A percentile compares a stretch with the other conserved stretches of the same genome.
These are phyloP conservation scores for Drosophila kanekoi DNA, from an alignment of 2,888 invertebrate species.

Conservation along the genomic window DNA sequence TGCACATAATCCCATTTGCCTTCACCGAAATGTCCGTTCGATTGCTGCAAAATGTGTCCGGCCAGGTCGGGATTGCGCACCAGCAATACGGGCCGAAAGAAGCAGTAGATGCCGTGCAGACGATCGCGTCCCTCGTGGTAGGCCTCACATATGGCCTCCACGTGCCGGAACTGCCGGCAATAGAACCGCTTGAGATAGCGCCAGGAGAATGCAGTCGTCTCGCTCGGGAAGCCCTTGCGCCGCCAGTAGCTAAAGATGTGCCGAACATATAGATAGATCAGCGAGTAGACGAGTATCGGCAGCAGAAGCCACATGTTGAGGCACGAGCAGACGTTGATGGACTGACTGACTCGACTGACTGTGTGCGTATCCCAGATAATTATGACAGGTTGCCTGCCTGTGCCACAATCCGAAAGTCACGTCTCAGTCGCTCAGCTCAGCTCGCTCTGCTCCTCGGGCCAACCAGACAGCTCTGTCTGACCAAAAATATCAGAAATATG, in stretches of 20 bases:
- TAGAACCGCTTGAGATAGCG: conserved; percentile 68
- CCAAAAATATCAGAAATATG: conserved; percentile 41
- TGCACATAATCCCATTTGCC: conserved; percentile 87
- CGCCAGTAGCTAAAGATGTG: conserved; percentile 82
- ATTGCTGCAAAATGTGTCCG: conserved; percentile 87
- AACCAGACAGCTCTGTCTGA: conserved; percentile 61
- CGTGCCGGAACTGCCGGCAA: conserved; percentile 77
- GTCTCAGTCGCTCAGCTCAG: conserved; percentile 33
- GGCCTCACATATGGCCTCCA: conserved; percentile 74
- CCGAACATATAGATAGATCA: conserved; percentile 70
- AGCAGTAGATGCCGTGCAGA: conserved; percentile 88
- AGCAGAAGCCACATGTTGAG: conserved; percentile 81
- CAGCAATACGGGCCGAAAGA: conserved; percentile 88
- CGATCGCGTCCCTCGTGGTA: conserved; percentile 80
- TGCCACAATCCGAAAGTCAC: conserved; percentile 63
- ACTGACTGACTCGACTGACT: conserved; percentile 59
- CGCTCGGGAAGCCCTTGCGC: conserved; percentile 80
- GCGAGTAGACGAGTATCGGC: conserved; percentile 75
- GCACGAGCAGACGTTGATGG: conserved; percentile 37
- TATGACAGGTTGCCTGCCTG: conserved; percentile 66
- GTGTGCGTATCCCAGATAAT: conserved; percentile 58
- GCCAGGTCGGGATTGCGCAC: conserved; percentile 88
- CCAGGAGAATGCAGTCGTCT: conserved; percentile 64
- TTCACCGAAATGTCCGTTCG: conserved; percentile 88
- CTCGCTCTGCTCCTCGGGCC: conserved; percentile 32